Percentiles rank a stretch among this genome's conserved stretches.
Evolutionary conservation across 2,113 vertebrate species (phyloP).

Genomic region (Atractosteus spatula): DNA sequence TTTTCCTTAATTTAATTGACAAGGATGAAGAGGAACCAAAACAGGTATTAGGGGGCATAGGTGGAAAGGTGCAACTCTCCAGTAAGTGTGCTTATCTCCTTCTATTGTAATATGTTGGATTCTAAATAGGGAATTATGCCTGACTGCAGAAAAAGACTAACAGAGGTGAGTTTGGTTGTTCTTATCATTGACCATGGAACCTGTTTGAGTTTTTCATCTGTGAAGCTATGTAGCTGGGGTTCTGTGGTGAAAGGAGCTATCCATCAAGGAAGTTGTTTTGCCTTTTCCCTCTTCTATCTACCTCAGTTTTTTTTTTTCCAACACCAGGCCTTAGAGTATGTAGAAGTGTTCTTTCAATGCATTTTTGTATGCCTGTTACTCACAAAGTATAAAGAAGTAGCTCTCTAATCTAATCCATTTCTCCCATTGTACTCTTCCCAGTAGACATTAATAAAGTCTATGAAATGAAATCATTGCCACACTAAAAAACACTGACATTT

Average conservation of each 20-base stretch:
- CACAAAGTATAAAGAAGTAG: not conserved
- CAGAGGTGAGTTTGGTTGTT: conserved; percentile 9
- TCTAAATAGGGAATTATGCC: conserved; percentile 25
- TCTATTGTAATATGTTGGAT: conserved; percentile 3
- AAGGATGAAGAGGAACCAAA: not conserved
- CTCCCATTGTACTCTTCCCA: not conserved
- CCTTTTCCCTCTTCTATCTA: conserved; percentile 18
- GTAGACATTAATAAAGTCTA: conserved; percentile 5
- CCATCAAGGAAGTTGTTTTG: conserved; percentile 5
- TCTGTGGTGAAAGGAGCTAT: conserved; percentile 17
- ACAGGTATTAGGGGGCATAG: conserved; percentile 14
- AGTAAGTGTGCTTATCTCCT: conserved; percentile 12
- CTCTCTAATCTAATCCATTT: conserved; percentile 14
- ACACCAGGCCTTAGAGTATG: too few relatives aligned
- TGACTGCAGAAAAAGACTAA: conserved; percentile 6
- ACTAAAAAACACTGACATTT: not conserved
- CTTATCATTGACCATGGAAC: conserved; percentile 16
- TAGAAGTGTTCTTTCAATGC: conserved; percentile 7
- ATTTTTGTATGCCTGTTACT: not conserved
- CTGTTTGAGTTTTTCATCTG: too few relatives aligned
- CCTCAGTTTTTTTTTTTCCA: conserved; percentile 8
- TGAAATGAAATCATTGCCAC: conserved; percentile 1
- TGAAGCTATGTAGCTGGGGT: not conserved
- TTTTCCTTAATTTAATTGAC: conserved; percentile 8
- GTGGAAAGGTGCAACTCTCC: not conserved